A percentile compares a stretch with the other conserved stretches of the same genome.
Evolutionary conservation across 2,797 vertebrate genomes (phyloP).

Genomic region (Zalophus californianus): DNA sequence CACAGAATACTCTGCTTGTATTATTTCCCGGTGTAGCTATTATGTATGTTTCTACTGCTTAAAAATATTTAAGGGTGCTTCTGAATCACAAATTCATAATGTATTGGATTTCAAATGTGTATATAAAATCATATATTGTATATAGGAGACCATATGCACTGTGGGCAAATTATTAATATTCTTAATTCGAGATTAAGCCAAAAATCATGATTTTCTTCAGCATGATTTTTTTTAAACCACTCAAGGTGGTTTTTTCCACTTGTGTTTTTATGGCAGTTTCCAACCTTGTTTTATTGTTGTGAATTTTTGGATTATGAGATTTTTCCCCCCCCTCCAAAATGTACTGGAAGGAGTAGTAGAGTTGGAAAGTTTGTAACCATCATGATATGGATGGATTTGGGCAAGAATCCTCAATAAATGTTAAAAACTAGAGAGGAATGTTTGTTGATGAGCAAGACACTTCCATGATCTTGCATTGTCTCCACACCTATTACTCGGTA

Average conservation of each 20-base stretch:
- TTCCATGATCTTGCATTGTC: neutral
- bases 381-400: neutral
- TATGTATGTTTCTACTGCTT: neutral
- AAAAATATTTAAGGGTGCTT: neutral
- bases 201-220: neutral
- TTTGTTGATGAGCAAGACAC: neutral
- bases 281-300: neutral
- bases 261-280: neutral
- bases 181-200: neutral
- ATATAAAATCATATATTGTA: neutral
- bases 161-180: neutral
- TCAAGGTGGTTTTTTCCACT: neutral
- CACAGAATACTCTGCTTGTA: neutral
- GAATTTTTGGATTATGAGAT: neutral
- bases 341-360: neutral
- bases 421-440: neutral
- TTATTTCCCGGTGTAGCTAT: neutral
- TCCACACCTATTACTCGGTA: neutral
- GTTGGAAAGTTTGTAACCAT: neutral
- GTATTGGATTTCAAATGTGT: neutral
- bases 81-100: neutral
- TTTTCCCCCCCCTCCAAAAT: neutral
- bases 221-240: neutral
- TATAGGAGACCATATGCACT: neutral
- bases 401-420: neutral